A percentile compares a stretch with the other conserved stretches of the same genome.
Conservation (phyloP, 2,113 vertebrate species). For the Myanophis thanlyinensis region DNA sequence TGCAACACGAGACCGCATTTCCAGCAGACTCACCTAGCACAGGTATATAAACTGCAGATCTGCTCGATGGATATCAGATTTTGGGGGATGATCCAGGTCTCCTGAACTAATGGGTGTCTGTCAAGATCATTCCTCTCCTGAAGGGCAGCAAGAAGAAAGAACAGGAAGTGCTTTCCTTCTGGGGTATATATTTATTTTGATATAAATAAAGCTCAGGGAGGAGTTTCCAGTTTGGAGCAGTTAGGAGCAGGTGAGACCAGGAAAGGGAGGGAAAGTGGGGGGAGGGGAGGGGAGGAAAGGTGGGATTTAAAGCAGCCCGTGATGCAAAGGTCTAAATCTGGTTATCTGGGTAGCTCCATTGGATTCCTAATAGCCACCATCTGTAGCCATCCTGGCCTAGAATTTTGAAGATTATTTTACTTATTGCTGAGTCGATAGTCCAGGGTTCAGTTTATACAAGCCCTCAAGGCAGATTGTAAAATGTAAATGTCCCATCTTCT, state of each 20-base stretch:
- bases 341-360: not conserved
- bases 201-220: not conserved
- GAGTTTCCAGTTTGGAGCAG: too few species aligned
- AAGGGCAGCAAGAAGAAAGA: not conserved
- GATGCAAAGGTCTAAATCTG: not conserved
- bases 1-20: not conserved
- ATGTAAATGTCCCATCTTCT: not conserved
- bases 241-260: not conserved
- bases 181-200: constrained; percentile 19
- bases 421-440: not conserved
- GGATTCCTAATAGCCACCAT: not conserved
- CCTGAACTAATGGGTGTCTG: not conserved
- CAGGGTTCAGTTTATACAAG: not conserved
- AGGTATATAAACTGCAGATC: not conserved
- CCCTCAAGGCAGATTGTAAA: not conserved
- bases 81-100: not conserved
- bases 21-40: not conserved
- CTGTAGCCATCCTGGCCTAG: not conserved
- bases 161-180: not conserved
- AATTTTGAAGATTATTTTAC: not conserved
- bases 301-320: not conserved
- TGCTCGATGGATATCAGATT: too few species aligned
- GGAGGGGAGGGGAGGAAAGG: not conserved
- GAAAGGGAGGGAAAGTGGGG: too few species aligned
- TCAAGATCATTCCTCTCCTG: not conserved